phyloP scores from a whole-genome alignment of 2,797 vertebrate species.

The Momotus momota region DNA sequence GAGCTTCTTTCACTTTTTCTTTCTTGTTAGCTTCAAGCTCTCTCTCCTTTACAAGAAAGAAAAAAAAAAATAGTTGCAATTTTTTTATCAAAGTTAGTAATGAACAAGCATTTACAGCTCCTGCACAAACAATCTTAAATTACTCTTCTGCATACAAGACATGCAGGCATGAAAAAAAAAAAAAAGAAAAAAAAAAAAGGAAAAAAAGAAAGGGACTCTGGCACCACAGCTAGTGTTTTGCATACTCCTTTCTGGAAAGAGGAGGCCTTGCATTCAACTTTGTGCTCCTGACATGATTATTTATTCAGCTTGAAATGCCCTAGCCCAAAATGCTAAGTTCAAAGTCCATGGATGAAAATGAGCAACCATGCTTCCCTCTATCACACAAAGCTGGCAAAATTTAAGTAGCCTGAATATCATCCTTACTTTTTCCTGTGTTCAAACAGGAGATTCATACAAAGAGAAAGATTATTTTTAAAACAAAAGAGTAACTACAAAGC shows the following conservation, averaged over 20 bases:
- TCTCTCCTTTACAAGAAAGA: constrained; percentile 83
- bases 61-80: background rate
- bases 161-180: background rate
- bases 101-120: background rate
- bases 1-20: constrained; percentile 91
- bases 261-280: background rate
- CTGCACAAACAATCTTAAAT: background rate
- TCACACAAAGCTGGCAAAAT: background rate
- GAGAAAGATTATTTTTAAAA: background rate
- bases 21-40: constrained; percentile 93
- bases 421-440: background rate
- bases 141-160: background rate
- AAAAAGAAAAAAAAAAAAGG: background rate
- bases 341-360: background rate
- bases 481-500: background rate
- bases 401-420: background rate
- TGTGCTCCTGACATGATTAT: background rate
- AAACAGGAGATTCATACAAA: background rate
- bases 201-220: background rate
- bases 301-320: background rate
- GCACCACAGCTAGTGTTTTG: background rate
- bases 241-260: background rate
- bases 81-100: background rate
- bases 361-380: background rate
- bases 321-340: background rate